Evolutionary conservation across 1,140 invertebrate species (phyloP), one percentile per base, ranked within the genome.

Genomic region (Globodera rostochiensis): DNA sequence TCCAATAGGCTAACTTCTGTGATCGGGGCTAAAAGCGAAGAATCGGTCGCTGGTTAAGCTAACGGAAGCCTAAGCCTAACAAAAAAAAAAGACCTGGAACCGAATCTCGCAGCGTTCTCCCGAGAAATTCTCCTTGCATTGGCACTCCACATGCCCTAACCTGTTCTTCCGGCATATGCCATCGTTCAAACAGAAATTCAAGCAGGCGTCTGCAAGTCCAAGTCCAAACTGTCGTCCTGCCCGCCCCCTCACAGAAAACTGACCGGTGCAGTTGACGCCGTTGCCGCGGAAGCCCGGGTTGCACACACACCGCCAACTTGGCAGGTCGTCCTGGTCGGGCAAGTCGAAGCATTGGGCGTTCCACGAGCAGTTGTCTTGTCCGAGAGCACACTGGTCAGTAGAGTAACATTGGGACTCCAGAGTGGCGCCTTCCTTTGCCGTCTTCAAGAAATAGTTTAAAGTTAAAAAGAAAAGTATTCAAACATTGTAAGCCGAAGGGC

Each of bases 241-340:
- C 95, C 91, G 75, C 83, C 36, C 36, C 36, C 36, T 36, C 36
- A 3, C 36, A 36, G 36, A 36, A 36, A 36, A 94, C 95, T 45
- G 94, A 87, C 95, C 91, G 75, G 87, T 84, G 82, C 91, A 91
- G 69, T 90, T 83, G 69, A 91, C 91, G 11, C 91, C 91, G 81
- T 91, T 91, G n/a, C 90, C 95, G 89, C 96, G 95, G 91, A 95
- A 98, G 3, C 95, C 96, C 3, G 94, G 94, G 88, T 96, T 97
- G 90, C 96, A 98, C 88, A 95, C 94, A 86, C 96, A 98, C 84
- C 94, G 94, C 91, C 95, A 96, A 84, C 95, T 83, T n/a, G 90
- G 94, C 82, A 93, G 94, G 1, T 94, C 95, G 88, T 96, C 94
- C 0, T 95, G 93, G 73, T 96, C 92, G 0, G 96, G 92, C 90